phyloP scores from a whole-genome alignment of 1,140 invertebrate species.

The Eubasilissa regina region DNA sequence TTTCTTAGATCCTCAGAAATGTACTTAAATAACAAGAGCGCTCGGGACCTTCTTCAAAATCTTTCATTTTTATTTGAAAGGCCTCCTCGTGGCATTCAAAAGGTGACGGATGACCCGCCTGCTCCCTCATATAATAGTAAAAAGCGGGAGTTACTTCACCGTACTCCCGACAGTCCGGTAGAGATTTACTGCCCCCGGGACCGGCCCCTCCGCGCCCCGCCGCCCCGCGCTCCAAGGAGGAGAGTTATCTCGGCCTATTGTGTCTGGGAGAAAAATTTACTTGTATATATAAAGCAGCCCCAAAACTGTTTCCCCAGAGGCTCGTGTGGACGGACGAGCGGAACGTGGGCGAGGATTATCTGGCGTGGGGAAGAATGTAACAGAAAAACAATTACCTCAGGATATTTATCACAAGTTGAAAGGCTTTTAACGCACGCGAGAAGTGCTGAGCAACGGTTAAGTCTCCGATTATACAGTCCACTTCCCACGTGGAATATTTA shows the following conservation, averaged over 20 bases:
- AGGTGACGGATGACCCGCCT: conserved; percentile 60
- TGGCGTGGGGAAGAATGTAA: background rate
- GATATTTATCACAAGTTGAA: conserved; percentile 56
- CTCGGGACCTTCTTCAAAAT: conserved; percentile 55
- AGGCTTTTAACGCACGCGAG: conserved; percentile 54
- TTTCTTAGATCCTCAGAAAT: conserved; percentile 9
- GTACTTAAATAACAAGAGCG: conserved; percentile 3
- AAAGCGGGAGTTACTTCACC: conserved; percentile 31
- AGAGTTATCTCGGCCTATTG: conserved; percentile 53
- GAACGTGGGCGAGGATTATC: background rate
- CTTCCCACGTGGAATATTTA: conserved; percentile 4
- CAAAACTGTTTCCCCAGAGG: conserved; percentile 37
- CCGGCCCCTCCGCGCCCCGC: too few species aligned
- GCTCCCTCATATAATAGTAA: conserved; percentile 53
- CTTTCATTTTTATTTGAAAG: conserved; percentile 57
- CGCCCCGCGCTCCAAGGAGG: too few species aligned
- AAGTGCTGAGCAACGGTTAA: background rate
- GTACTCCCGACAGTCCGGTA: conserved; percentile 34
- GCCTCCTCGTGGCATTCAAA: conserved; percentile 56
- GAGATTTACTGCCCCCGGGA: conserved; percentile 31
- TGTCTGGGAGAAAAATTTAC: conserved; percentile 56
- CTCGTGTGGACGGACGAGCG: background rate
- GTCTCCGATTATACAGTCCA: conserved; percentile 10
- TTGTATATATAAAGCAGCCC: conserved; percentile 48
- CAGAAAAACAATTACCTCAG: conserved; percentile 58